phyloP scores from a whole-genome alignment of 2,113 vertebrate genomes.

The Apistogramma diplotaenia region DNA sequence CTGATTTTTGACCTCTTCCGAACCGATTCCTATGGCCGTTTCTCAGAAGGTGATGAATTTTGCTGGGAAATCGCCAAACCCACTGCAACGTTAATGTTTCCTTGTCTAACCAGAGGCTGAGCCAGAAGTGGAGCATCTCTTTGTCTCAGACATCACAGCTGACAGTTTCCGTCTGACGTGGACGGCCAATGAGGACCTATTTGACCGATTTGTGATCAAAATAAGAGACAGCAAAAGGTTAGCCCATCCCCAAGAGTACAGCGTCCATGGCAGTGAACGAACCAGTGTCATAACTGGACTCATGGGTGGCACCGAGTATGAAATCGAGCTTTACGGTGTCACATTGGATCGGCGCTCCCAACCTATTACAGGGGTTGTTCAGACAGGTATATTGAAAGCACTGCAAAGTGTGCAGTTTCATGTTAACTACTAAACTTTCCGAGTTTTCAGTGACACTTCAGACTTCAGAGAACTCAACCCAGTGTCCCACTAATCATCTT shows the following conservation, averaged over 20 bases:
- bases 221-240: constrained; percentile 88
- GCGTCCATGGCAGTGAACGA: constrained; percentile 78
- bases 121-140: constrained; percentile 93
- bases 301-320: constrained; percentile 88
- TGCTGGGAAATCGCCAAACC: not conserved
- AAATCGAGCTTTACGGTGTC: constrained; percentile 91
- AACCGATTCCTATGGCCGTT: not conserved
- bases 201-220: constrained; percentile 93
- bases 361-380: constrained; percentile 82
- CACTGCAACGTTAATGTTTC: constrained; percentile 44
- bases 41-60: constrained; percentile 3
- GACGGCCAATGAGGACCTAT: constrained; percentile 88
- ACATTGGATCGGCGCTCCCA: constrained; percentile 86
- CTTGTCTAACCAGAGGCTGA: constrained; percentile 86
- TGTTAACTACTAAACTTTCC: constrained; percentile 7
- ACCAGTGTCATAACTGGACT: constrained; percentile 86
- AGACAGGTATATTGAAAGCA: constrained; percentile 83
- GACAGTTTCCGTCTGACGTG: constrained; percentile 91
- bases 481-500: constrained; percentile 14
- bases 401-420: not conserved
- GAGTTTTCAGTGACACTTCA: not conserved
- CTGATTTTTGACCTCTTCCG: constrained; percentile 7
- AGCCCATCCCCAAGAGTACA: constrained; percentile 82
- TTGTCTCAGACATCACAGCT: constrained; percentile 86
- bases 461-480: not conserved